phyloP scores from a whole-genome alignment of 2,888 invertebrate species.

The Neoitamus cyanurus region DNA sequence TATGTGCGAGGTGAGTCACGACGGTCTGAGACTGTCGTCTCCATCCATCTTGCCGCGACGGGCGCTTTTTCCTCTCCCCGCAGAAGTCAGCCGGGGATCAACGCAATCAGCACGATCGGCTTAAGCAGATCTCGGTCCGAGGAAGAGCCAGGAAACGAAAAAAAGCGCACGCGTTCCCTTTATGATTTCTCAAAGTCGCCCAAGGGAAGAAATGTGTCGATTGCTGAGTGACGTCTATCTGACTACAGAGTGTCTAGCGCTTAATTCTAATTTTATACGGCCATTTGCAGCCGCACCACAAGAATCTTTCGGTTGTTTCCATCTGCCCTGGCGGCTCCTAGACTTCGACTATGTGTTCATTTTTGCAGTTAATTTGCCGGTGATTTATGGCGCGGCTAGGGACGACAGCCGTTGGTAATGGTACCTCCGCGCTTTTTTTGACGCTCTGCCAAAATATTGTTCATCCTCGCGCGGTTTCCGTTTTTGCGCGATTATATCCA shows the following conservation, averaged over 20 bases:
- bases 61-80: neutral
- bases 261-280: neutral
- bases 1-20: constrained; percentile 3
- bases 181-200: neutral
- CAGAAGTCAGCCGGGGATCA: neutral
- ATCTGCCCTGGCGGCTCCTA: neutral
- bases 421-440: neutral
- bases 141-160: neutral
- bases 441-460: neutral
- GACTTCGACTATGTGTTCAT: neutral
- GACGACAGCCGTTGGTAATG: constrained; percentile 21
- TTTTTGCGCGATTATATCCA: constrained; percentile 4
- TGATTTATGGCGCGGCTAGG: constrained; percentile 9
- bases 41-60: neutral
- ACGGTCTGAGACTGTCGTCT: neutral
- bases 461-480: neutral
- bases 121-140: neutral
- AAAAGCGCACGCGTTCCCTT: neutral
- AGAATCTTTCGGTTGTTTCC: constrained; percentile 12
- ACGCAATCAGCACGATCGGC: neutral
- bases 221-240: neutral
- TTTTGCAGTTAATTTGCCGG: constrained; percentile 3
- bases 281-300: neutral
- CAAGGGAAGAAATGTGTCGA: constrained; percentile 5
- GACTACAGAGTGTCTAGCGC: constrained; percentile 11